Percentiles rank a stretch among this genome's conserved stretches.
These are phyloP conservation scores for Amiota communis DNA, from an alignment of 2,888 invertebrate species.

Conservation along the genomic window DNA sequence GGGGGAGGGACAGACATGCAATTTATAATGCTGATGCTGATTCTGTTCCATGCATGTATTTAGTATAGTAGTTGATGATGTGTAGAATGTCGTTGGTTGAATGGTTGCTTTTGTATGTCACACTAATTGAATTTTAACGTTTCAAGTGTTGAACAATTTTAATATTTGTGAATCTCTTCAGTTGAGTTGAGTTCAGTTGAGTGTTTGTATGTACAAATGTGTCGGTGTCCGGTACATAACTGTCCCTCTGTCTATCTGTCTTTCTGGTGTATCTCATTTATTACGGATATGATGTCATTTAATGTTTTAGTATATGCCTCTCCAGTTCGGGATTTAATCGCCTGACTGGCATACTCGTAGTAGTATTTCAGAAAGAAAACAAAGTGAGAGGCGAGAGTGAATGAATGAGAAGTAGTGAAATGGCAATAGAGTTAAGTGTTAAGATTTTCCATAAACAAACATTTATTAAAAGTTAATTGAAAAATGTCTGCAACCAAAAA, in stretches of 20 bases:
- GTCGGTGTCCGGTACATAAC: not conserved
- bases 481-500: constrained; percentile 9
- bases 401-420: not conserved
- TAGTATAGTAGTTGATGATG: not conserved
- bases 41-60: not conserved
- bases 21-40: not conserved
- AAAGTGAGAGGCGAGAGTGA: too few relatives aligned
- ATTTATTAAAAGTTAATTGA: constrained; percentile 44
- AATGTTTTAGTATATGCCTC: not conserved
- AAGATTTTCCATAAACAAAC: constrained; percentile 43
- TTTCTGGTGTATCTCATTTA: not conserved
- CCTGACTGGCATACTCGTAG: too few relatives aligned
- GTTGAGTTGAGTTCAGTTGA: not conserved
- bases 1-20: too few relatives aligned
- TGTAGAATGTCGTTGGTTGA: not conserved
- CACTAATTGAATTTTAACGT: constrained; percentile 30
- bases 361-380: too few relatives aligned
- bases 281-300: constrained; percentile 25
- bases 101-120: constrained; percentile 21
- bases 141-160: constrained; percentile 13
- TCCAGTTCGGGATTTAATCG: not conserved
- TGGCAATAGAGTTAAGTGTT: not conserved
- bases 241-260: not conserved
- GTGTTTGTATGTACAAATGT: not conserved
- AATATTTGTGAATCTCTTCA: not conserved